Base-by-base conservation (phyloP, 1,140 invertebrate species). In the Drosophila tani region DNA sequence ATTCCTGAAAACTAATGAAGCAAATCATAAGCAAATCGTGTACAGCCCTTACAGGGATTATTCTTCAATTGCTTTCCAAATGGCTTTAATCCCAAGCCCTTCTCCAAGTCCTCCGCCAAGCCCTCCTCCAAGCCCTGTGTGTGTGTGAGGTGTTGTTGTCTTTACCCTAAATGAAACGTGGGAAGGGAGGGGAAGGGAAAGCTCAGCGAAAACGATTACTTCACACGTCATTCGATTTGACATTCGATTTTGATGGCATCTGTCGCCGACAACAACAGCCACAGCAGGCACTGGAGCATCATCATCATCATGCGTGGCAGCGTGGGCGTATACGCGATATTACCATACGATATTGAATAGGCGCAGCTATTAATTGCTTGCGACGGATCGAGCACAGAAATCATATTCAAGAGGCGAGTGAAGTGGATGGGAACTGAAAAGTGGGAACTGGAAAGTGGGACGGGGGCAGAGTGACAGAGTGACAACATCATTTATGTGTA, bases 401-500 rank as follows among this genome's bases (percentile, higher is more conserved):
- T 47, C 43, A 43, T 60, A 65, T 59, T 51, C 49, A 56, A 57
- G 59, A 66, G 46, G 17, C 58, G 41, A 64, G 66, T 71, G 63
- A 71, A 73, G 73, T 65, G 64, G 11, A 11, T 24, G 15, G 21
- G 5, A n/a, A 17, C 5, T n/a, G 29, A 3, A 0, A 24, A 24
- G 3, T 24, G 21, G 21, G 9, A 35, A 57, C 21, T 7, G 24
- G 17, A 7, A 38, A 12, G 35, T 12, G 9, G 14, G 4, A 9
- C 38, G 11, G 41, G 32, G 49, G 21, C 12, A 15, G 41, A 69
- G 73, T 82, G 62, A 32, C 57, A 57, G 66, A 69, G 73, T 82
- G 70, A 82, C 64, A 82, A 75, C 65, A 68, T 78, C 69, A 67
- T 82, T 66, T 81, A 81, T 62, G 56, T 76, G 78, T 63, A 69